Evolutionary conservation across 2,113 vertebrate genomes (phyloP).

Genomic region (Petrocephalus microphthalmus): DNA sequence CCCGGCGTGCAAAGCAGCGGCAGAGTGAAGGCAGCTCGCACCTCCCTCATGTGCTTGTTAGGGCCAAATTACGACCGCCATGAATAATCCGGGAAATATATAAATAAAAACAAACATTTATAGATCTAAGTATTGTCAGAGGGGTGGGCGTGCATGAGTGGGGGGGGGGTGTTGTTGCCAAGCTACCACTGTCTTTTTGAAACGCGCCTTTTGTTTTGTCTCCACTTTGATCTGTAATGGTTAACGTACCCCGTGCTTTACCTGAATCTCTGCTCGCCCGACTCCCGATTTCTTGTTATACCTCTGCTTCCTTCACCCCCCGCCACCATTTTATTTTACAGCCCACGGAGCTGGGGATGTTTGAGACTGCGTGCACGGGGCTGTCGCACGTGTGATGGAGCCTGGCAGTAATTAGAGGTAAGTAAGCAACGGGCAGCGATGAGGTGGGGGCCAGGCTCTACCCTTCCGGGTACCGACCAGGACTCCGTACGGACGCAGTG

Average conservation of each 20-base stretch:
- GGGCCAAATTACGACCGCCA: conserved; percentile 73
- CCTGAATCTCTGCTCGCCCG: conserved; percentile 45
- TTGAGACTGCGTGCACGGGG: neutral
- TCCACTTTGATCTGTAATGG: conserved; percentile 70
- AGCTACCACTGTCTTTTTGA: conserved; percentile 57
- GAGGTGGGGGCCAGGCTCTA: too few relatives aligned
- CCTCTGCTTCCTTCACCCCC: neutral
- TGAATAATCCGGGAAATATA: conserved; percentile 74
- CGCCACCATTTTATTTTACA: neutral
- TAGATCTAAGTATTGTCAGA: conserved; percentile 64
- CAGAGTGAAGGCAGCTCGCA: conserved; percentile 51
- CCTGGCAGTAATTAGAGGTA: neutral
- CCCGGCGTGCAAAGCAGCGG: conserved; percentile 68
- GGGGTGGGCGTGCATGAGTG: too few relatives aligned
- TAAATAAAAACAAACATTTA: conserved; percentile 66
- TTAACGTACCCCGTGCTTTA: conserved; percentile 59
- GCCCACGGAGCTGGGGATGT: neutral
- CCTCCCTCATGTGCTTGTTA: conserved; percentile 93
- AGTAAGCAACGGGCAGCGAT: neutral
- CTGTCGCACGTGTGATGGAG: neutral
- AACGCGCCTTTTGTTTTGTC: conserved; percentile 56
- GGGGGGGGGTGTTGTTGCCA: conserved; percentile 51
- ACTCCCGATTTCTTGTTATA: conserved; percentile 25
- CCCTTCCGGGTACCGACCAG: neutral
- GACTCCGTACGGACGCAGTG: neutral